A percentile compares a stretch with the other conserved stretches of the same genome.
These are phyloP conservation scores for Metopia argyrocephala DNA, from an alignment of 2,888 invertebrate species.

Conservation along the genomic window DNA sequence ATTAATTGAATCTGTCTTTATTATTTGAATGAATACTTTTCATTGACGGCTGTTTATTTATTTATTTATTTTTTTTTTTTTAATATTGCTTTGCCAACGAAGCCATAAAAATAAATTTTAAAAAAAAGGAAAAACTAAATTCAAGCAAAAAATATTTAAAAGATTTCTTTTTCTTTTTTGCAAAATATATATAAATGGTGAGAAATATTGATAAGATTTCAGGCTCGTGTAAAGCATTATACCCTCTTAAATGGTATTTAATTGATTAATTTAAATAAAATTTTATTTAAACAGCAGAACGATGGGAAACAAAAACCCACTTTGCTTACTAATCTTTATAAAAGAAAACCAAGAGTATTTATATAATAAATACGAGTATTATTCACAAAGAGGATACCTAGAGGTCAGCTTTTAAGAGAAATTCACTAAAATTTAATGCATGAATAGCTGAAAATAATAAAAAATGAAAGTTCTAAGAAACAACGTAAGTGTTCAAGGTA, in stretches of 20 bases:
- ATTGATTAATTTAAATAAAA: constrained; percentile 25
- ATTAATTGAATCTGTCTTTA: constrained; percentile 61
- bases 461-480: too few relatives aligned
- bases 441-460: too few relatives aligned
- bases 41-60: neutral
- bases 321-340: too few relatives aligned
- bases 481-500: too few relatives aligned
- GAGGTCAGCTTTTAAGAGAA: too few relatives aligned
- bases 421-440: too few relatives aligned
- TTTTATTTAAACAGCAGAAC: neutral
- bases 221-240: neutral
- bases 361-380: too few relatives aligned
- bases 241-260: neutral
- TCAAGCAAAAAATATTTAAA: neutral
- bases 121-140: neutral
- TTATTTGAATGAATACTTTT: constrained; percentile 53
- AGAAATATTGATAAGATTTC: constrained; percentile 18
- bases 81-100: neutral
- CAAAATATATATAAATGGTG: neutral
- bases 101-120: constrained; percentile 9
- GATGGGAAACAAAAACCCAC: neutral
- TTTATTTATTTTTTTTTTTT: neutral
- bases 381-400: too few relatives aligned
- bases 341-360: too few relatives aligned
- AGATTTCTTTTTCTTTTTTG: neutral